Evolutionary conservation across 2,888 invertebrate genomes (phyloP).

Genomic region (Ectemnius continuus): DNA sequence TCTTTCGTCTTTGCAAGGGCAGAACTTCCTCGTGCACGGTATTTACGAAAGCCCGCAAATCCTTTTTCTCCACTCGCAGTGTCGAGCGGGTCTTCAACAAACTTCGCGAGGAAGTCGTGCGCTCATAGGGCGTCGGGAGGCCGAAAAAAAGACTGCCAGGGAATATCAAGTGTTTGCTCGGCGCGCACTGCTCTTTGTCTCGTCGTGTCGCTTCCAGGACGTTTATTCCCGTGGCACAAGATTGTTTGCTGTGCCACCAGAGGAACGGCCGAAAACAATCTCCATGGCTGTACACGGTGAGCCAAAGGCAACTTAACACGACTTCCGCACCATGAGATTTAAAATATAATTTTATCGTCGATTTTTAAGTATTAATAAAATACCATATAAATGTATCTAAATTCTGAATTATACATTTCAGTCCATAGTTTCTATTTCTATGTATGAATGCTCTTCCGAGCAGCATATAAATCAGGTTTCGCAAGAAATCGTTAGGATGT

Average conservation of each 20-base stretch:
- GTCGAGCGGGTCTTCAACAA: constrained; percentile 1
- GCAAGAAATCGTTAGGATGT: too few species aligned
- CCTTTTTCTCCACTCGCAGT: neutral
- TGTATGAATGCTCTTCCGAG: too few species aligned
- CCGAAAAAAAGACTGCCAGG: neutral
- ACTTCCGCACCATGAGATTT: too few species aligned
- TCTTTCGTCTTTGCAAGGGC: constrained; percentile 1
- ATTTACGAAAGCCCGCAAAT: constrained; percentile 11
- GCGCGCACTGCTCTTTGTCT: constrained; percentile 39
- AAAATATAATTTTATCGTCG: too few species aligned
- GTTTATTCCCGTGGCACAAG: constrained; percentile 39
- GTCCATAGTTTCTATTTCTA: too few species aligned
- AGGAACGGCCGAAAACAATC: constrained; percentile 44
- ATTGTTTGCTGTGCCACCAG: constrained; percentile 38
- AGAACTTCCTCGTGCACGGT: constrained; percentile 4
- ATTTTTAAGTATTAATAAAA: too few species aligned
- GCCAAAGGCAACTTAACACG: neutral
- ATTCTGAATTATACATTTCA: too few species aligned
- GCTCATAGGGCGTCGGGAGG: neutral
- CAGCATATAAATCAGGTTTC: too few species aligned
- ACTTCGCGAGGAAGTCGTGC: neutral
- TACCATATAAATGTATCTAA: too few species aligned
- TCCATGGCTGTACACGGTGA: constrained; percentile 38
- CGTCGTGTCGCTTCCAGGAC: constrained; percentile 32
- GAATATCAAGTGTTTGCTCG: constrained; percentile 41